Percentiles rank a stretch among this genome's conserved stretches.
These are phyloP conservation scores for Orycteropus afer DNA, from an alignment of 2,113 vertebrate genomes.

Conservation along the genomic window DNA sequence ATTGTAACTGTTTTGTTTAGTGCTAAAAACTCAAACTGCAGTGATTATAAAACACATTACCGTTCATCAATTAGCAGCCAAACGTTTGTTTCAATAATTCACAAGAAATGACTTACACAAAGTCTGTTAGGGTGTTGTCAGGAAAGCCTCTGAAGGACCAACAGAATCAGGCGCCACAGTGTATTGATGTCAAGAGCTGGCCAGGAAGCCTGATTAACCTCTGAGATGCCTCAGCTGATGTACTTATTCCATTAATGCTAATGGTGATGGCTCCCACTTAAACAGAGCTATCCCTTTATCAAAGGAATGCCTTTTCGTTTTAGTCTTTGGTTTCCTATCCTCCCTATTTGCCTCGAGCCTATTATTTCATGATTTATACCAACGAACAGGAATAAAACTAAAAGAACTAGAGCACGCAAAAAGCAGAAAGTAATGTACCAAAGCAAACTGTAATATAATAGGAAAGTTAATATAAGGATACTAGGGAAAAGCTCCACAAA, in stretches of 20 bases:
- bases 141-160: constrained; percentile 93
- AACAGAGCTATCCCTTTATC: constrained; percentile 78
- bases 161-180: constrained; percentile 94
- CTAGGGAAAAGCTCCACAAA: not conserved
- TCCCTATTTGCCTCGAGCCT: constrained; percentile 80
- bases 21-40: constrained; percentile 98
- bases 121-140: constrained; percentile 93
- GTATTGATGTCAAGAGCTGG: constrained; percentile 93
- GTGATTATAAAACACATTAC: constrained; percentile 99
- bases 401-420: constrained; percentile 65
- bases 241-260: constrained; percentile 94
- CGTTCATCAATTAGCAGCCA: constrained; percentile 98
- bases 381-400: constrained; percentile 72
- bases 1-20: constrained; percentile 97
- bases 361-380: constrained; percentile 77
- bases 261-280: constrained; percentile 89
- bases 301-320: constrained; percentile 80
- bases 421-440: constrained; percentile 57
- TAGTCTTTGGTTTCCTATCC: constrained; percentile 79
- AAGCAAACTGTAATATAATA: constrained; percentile 16
- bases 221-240: constrained; percentile 90
- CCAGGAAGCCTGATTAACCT: constrained; percentile 98
- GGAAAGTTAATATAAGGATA: constrained; percentile 29
- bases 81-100: constrained; percentile 99
- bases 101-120: constrained; percentile 95